phyloP scores from a whole-genome alignment of 37 sponge, comb jelly and placozoan genomes.

The Theonella swinhoei region DNA sequence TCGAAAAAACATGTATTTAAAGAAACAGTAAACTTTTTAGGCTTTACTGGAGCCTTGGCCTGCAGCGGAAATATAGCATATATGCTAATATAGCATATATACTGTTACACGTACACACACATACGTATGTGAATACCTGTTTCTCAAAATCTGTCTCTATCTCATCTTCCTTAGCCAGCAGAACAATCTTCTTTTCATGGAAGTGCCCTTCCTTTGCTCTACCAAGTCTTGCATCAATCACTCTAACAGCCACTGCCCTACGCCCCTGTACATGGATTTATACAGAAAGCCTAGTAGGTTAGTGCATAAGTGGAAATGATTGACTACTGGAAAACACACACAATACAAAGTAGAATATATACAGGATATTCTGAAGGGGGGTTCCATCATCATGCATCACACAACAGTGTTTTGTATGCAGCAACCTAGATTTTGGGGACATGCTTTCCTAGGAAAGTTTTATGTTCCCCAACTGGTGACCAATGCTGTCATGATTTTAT shows the following conservation, averaged over 20 bases:
- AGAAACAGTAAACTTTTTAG: constrained; percentile 56
- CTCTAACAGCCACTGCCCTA: constrained; percentile 72
- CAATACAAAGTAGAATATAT: not conserved
- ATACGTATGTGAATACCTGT: constrained; percentile 52
- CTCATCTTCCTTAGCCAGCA: constrained; percentile 75
- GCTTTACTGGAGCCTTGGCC: constrained; percentile 59
- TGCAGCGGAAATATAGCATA: not conserved
- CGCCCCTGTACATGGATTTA: constrained; percentile 51
- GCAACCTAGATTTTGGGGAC: no score
- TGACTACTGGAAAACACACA: not conserved
- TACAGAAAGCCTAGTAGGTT: not conserved
- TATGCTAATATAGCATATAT: not conserved
- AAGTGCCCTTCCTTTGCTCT: constrained; percentile 55
- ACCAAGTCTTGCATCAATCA: constrained; percentile 71
- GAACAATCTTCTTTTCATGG: constrained; percentile 69
- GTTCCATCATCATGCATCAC: no score
- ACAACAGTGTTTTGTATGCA: no score
- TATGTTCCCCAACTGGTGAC: no score
- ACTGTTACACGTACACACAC: not conserved
- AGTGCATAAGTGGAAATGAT: not conserved
- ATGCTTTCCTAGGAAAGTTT: no score
- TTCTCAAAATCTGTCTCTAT: constrained; percentile 77
- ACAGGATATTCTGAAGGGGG: no score
- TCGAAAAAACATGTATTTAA: constrained; percentile 71
- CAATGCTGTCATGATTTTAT: no score